Percentiles rank a stretch among this genome's conserved stretches.
Evolutionary conservation across 2,797 vertebrate species (phyloP).

Genomic region (Amphiprion clarkii): DNA sequence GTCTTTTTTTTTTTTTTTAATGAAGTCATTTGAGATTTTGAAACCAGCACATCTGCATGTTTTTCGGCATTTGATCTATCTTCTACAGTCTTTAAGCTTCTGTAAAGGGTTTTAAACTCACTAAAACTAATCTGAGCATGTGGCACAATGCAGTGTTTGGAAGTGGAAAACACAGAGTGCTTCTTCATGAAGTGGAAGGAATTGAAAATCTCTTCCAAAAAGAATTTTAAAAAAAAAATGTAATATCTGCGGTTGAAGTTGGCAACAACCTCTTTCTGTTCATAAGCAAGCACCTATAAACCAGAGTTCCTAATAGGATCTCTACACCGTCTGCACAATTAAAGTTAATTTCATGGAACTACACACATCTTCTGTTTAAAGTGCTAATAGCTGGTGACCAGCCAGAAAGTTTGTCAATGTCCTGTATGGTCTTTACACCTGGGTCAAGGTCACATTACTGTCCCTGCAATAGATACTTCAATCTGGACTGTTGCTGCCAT

Average conservation of each 20-base stretch:
- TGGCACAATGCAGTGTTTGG: neutral
- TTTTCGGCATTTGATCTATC: neutral
- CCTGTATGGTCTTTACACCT: neutral
- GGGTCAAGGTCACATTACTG: neutral
- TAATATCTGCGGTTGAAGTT: too few species aligned
- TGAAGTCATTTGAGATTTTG: conserved; percentile 15
- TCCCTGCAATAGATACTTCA: too few species aligned
- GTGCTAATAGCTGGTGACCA: neutral
- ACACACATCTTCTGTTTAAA: neutral
- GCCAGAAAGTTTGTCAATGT: neutral
- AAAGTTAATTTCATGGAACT: too few species aligned
- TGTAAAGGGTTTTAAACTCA: neutral
- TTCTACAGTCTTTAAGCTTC: neutral
- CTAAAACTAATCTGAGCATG: neutral
- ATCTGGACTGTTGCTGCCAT: conserved; percentile 49
- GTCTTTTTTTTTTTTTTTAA: neutral
- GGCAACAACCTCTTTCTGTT: too few species aligned
- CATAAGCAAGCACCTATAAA: too few species aligned
- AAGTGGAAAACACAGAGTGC: neutral
- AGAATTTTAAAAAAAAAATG: too few species aligned
- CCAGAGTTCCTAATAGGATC: too few species aligned
- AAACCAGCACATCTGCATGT: neutral
- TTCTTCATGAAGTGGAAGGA: neutral
- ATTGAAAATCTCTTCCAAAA: neutral
- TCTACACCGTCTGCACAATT: too few species aligned